A percentile compares a stretch with the other conserved stretches of the same genome.
These are phyloP conservation scores for Thaumatotibia leucotreta DNA, from an alignment of 1,140 invertebrate genomes.

Conservation along the genomic window DNA sequence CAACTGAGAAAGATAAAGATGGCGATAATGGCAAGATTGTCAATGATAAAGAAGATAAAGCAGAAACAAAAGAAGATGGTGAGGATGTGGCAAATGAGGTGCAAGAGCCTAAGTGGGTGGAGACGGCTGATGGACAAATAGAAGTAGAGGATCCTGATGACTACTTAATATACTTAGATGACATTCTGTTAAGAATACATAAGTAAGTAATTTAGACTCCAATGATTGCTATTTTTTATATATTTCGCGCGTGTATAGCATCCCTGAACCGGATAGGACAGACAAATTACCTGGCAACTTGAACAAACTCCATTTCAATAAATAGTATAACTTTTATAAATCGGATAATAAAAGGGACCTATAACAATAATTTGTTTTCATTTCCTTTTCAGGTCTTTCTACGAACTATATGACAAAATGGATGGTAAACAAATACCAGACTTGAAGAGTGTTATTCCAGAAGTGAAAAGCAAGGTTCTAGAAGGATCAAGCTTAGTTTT, in stretches of 20 bases:
- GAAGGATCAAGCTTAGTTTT: constrained; percentile 90
- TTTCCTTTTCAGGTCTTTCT: constrained; percentile 81
- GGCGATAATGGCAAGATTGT: constrained; percentile 29
- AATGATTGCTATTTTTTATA: no score
- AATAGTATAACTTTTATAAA: no score
- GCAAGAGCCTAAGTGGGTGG: constrained; percentile 59
- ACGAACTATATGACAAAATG: constrained; percentile 85
- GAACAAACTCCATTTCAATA: no score
- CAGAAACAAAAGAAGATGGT: constrained; percentile 36
- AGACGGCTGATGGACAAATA: constrained; percentile 69
- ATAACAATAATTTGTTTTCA: no score
- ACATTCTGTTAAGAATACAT: constrained; percentile 94
- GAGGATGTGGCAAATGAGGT: constrained; percentile 39
- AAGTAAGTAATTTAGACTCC: no score
- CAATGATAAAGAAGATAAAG: constrained; percentile 38
- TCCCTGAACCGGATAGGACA: no score
- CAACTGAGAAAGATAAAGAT: constrained; percentile 42
- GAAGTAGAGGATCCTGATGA: constrained; percentile 94
- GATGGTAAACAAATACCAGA: constrained; percentile 82
- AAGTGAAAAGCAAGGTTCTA: constrained; percentile 88
- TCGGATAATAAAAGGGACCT: no score
- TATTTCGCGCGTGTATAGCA: no score
- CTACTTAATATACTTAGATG: constrained; percentile 94
- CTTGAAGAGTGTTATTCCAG: constrained; percentile 92
- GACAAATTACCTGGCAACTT: no score